Evolutionary conservation across 2,888 invertebrate species (phyloP), one percentile per base, ranked within the genome.

Genomic region (Yponomeuta malinellus): DNA sequence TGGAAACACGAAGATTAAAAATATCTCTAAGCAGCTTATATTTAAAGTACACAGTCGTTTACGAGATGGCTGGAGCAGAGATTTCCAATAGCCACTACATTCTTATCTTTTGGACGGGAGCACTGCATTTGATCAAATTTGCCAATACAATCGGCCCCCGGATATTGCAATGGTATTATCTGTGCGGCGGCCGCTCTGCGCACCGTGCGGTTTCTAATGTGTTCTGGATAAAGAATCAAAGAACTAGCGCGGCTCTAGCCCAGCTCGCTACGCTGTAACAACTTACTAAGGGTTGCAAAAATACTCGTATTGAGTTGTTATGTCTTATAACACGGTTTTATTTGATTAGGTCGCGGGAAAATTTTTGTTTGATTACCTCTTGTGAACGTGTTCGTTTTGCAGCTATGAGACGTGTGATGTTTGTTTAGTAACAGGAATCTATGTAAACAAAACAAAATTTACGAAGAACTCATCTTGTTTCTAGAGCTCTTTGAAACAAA

Each of bases 61-160:
- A 59, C 33, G 31, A 31, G 52, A 23, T 75, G 79, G 80, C 76
- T 76, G 75, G 79, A 76, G 77, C 76, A 75, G 76, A 76, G 84
- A 83, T 84, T 78, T 74, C 78, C 79, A 84, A 85, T 88, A 84
- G 80, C 83, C 83, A 87, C 86, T 83, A 84, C 85, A 77, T 78
- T 78, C 78, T 90, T 90, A 91, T 92, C 91, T 90, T 89, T 89
- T 90, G 87, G 87, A 80, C 87, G 84, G 87, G 85, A 87, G 87
- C 87, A 87, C 86, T 91, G 91, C 92, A 92, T 92, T 92, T 92
- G 90, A 92, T 93, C 90, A 92, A 92, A 92, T 93, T 92, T 91
- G 87, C 89, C 91, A 89, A 91, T 90, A 91, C 91, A 90, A 92
- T 92, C 90, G 85, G 87, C 90, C 90, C 87, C 81, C 78, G 85